Evolutionary conservation across 64 coral and sea anemone genomes (phyloP).

Genomic region (Actinia tenebrosa): DNA sequence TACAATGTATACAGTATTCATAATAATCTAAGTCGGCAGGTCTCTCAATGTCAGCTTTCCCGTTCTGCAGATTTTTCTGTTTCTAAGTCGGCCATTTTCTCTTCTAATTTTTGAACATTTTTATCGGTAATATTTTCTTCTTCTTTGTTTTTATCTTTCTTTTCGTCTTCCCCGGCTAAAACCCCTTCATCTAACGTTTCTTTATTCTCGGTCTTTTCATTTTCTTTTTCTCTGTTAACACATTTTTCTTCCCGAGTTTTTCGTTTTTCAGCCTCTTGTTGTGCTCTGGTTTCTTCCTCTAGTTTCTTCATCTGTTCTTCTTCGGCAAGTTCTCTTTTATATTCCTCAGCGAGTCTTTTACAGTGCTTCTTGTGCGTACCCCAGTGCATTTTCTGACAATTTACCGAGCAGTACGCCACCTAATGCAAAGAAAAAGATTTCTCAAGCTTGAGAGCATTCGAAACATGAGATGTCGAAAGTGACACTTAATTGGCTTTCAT

Average conservation of each 20-base stretch:
- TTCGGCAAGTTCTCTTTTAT: conserved; percentile 39
- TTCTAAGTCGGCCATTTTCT: background rate
- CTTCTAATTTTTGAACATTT: background rate
- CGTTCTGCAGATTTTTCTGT: background rate
- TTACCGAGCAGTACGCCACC: conserved; percentile 85
- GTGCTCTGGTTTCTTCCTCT: conserved; percentile 18
- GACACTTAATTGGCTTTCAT: no score
- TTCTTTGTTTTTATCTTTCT: background rate
- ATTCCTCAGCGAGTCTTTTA: conserved; percentile 54
- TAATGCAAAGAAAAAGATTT: background rate
- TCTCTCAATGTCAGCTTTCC: background rate
- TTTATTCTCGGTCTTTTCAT: background rate
- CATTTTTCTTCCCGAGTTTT: background rate
- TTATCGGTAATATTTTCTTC: background rate
- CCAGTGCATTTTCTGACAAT: conserved; percentile 96
- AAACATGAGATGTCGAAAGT: no score
- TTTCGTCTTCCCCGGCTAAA: background rate
- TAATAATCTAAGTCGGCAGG: background rate
- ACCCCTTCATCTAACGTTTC: background rate
- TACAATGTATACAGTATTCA: no score
- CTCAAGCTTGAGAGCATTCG: background rate
- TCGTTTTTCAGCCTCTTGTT: conserved; percentile 5
- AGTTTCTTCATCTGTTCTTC: conserved; percentile 48
- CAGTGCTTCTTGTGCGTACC: conserved; percentile 90
- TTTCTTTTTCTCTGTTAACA: background rate